Percentiles rank a stretch among this genome's conserved stretches.
phyloP scores from a whole-genome alignment of 2,797 vertebrate genomes.

The Megaceryle alcyon region DNA sequence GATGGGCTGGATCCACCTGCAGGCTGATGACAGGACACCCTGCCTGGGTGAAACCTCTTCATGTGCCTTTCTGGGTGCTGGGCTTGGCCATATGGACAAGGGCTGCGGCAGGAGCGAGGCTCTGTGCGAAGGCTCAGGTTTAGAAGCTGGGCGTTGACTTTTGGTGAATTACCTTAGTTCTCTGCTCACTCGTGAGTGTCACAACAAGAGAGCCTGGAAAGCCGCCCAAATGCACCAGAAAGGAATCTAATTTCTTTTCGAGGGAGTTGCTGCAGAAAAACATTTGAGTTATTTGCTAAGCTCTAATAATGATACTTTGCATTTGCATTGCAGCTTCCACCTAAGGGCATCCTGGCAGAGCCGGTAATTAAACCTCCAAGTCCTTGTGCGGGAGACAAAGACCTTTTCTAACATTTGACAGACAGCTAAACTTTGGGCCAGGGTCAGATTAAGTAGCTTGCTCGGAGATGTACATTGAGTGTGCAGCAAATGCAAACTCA shows the following conservation, averaged over 20 bases:
- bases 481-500: conserved; percentile 61
- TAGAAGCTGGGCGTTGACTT: conserved; percentile 45
- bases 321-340: conserved; percentile 71
- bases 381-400: conserved; percentile 60
- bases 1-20: fast-evolving
- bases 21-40: neutral
- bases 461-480: conserved; percentile 64
- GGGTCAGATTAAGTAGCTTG: conserved; percentile 70
- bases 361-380: conserved; percentile 59
- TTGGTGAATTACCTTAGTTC: conserved; percentile 53
- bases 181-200: neutral
- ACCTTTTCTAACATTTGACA: conserved; percentile 70
- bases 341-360: conserved; percentile 73
- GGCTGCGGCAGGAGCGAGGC: neutral
- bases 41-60: neutral
- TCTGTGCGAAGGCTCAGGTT: neutral
- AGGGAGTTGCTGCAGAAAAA: conserved; percentile 68
- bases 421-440: conserved; percentile 71
- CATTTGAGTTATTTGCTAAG: conserved; percentile 71
- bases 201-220: conserved; percentile 64
- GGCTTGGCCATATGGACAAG: fast-evolving
- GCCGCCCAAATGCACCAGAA: conserved; percentile 29
- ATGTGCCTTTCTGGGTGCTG: fast-evolving
- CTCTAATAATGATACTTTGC: conserved; percentile 66
- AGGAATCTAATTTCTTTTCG: conserved; percentile 66